Conservation (phyloP, 2,888 invertebrate species). For the Hyalella azteca region DNA sequence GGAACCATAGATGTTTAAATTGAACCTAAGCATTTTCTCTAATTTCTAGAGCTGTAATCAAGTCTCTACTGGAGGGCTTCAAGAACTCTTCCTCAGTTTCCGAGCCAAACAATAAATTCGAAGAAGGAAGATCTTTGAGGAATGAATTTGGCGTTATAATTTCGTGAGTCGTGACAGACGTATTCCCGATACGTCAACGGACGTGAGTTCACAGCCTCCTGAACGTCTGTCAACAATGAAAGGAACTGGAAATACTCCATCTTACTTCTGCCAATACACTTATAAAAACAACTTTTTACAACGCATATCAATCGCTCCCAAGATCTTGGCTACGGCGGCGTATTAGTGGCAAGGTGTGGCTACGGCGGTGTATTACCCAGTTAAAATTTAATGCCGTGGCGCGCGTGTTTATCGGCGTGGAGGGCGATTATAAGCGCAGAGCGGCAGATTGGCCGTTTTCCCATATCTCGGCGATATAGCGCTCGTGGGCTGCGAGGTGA, state of each 20-base stretch:
- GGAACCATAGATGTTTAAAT: not conserved
- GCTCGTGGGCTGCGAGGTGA: no score
- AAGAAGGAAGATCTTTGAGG: not conserved
- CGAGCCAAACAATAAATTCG: not conserved
- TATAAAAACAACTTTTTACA: conserved; percentile 14
- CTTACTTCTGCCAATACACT: not conserved
- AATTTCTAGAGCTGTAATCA: not conserved
- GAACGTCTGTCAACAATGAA: not conserved
- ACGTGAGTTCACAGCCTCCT: not conserved
- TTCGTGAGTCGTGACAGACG: not conserved
- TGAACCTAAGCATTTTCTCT: not conserved
- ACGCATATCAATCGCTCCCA: not conserved
- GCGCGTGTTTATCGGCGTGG: no score
- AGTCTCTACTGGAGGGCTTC: not conserved
- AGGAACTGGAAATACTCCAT: not conserved
- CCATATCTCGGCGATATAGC: no score
- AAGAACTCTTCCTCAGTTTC: not conserved
- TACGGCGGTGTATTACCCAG: no score
- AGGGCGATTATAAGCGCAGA: no score
- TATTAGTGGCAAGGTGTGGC: no score
- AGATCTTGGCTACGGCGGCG: no score
- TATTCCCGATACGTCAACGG: not conserved
- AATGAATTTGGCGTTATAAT: not conserved
- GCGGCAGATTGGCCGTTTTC: no score
- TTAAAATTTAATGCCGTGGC: no score